Base-by-base conservation (phyloP, 2,113 vertebrate genomes). In the Dromaius novaehollandiae region DNA sequence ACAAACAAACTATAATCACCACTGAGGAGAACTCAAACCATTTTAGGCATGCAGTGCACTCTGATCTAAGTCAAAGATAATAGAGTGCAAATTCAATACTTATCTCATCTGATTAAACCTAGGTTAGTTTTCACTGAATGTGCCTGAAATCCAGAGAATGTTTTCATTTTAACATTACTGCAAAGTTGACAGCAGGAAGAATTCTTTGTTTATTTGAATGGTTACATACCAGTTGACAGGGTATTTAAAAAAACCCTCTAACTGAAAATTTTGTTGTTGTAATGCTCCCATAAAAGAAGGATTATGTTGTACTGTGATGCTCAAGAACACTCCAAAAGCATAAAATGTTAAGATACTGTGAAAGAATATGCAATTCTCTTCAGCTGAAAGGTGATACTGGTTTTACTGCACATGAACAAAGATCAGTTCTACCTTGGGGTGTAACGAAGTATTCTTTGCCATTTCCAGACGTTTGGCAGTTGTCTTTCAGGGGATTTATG, bases 1-100 rank as follows among this genome's bases (percentile, higher is more conserved):
- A 76, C 56, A 40, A 78, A 64, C 81, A 60, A 58, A 53, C 34
- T 71, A 85, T 76, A 68, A 42, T 86, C 9, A 42, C 53, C n/a
- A 78, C 30, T 36, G 18, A 93, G 87, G 53, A 65, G 8, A 46
- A 86, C 5, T 90, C 44, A 81, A 76, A 38, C 4, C 7, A 48
- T 13, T 68, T 69, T 25, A 69, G 38, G 9, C 32, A 83, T 90
- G 56, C 88, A 95, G 46, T 18, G 8, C 9, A 86, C 22, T 30
- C 42, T 88, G 13, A 89, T 92, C 64, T 61, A 77, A 91, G 24
- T 13, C 55, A 93, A 92, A 89, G 36, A 42, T 81, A 95, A 85
- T 82, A 22, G 24, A 88, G 22, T 60, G 8, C 92, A 71, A 95
- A 90, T 50, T 12, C 20, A 32, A 38, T 56, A 70, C 8, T 91